A percentile compares a stretch with the other conserved stretches of the same genome.
phyloP scores from a whole-genome alignment of 2,888 invertebrate species.

The Phragmatobia fuliginosa region DNA sequence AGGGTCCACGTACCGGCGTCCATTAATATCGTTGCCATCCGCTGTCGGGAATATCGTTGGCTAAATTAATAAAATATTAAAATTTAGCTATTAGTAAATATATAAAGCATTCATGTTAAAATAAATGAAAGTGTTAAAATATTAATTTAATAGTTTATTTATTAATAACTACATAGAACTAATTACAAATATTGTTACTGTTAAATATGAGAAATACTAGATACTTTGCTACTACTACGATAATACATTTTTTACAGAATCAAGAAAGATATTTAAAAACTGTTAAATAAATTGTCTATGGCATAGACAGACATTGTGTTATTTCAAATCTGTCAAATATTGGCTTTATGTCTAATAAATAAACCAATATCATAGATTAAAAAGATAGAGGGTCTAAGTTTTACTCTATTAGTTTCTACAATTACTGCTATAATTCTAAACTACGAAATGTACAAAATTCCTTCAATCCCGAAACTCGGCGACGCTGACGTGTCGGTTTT shows the following conservation, averaged over 20 bases:
- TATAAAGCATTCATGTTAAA: conserved; percentile 9
- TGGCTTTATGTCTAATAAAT: not conserved
- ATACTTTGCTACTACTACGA: not conserved
- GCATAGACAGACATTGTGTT: not conserved
- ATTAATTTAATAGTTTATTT: conserved; percentile 13
- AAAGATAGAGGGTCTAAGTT: not conserved
- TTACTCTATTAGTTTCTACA: not conserved
- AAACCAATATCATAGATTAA: conserved; percentile 1
- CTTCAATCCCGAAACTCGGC: not conserved
- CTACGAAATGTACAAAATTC: conserved; percentile 1
- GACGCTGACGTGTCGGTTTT: not conserved
- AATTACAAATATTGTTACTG: conserved; percentile 13
- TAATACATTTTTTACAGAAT: not conserved
- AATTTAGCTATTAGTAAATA: conserved; percentile 45
- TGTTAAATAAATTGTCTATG: not conserved
- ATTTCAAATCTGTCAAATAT: not conserved
- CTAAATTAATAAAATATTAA: conserved; percentile 75
- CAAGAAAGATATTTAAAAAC: not conserved
- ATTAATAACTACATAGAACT: not conserved
- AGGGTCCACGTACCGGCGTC: conserved; percentile 79
- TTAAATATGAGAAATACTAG: conserved; percentile 3
- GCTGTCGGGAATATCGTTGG: conserved; percentile 81
- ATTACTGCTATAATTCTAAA: not conserved
- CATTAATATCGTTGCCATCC: conserved; percentile 82
- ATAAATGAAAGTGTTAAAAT: conserved; percentile 19